phyloP scores from a whole-genome alignment of 1,140 invertebrate genomes.

The Leptinotarsa lineolata region DNA sequence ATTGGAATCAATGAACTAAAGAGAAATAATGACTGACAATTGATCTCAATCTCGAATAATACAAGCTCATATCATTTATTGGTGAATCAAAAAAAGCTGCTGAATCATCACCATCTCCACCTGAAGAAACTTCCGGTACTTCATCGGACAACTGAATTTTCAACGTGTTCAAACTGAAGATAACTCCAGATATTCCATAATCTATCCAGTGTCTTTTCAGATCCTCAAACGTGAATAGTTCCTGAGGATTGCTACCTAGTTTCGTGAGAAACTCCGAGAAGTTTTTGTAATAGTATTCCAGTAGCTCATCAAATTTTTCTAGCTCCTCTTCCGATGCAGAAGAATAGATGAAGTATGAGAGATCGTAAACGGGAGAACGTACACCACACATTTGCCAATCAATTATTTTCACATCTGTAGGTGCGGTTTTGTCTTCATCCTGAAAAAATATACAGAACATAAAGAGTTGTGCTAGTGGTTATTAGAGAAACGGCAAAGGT shows the following conservation, averaged over 20 bases:
- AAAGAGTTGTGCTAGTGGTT: too few species aligned
- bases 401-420: neutral
- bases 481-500: too few species aligned
- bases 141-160: neutral
- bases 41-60: neutral
- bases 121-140: neutral
- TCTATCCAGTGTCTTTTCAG: neutral
- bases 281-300: neutral
- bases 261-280: neutral
- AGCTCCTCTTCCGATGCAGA: neutral
- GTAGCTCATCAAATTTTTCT: neutral
- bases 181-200: neutral
- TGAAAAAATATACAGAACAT: neutral
- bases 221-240: neutral
- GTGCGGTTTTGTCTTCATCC: neutral
- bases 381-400: neutral
- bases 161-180: neutral
- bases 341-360: neutral
- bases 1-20: neutral
- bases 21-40: neutral
- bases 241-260: neutral
- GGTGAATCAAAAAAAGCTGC: neutral
- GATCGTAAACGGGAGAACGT: neutral
- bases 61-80: neutral
- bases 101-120: neutral